Evolutionary conservation across 2,888 invertebrate species (phyloP).

Genomic region (Entomobrya proxima): DNA sequence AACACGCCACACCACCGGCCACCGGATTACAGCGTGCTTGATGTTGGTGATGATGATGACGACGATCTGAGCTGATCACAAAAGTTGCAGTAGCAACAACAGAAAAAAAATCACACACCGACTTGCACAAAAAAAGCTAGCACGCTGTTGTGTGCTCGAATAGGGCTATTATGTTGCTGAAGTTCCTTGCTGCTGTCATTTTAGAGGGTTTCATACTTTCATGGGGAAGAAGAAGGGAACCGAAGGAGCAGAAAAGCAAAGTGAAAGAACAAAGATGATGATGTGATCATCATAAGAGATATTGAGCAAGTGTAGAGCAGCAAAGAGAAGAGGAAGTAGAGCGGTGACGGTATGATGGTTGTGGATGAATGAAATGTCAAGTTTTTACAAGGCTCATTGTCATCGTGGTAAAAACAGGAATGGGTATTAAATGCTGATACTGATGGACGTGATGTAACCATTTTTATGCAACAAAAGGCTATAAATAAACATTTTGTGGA

Average conservation of each 20-base stretch:
- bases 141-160: constrained; percentile 4
- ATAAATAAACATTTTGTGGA: no score
- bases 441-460: no score
- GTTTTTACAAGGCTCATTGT: no score
- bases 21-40: constrained; percentile 24
- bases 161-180: background rate
- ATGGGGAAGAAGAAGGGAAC: background rate
- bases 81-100: background rate
- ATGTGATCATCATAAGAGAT: background rate
- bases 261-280: constrained; percentile 5
- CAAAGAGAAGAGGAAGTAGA: background rate
- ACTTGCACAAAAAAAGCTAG: background rate
- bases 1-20: constrained; percentile 25
- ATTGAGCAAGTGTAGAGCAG: background rate
- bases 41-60: background rate
- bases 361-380: no score
- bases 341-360: background rate
- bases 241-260: background rate
- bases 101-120: background rate
- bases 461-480: no score
- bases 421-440: no score
- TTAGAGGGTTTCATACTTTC: background rate
- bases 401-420: no score
- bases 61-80: constrained; percentile 1
- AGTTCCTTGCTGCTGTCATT: constrained; percentile 12